Evolutionary conservation across 1,140 invertebrate species (phyloP).

Genomic region (Neodiprion virginianus): DNA sequence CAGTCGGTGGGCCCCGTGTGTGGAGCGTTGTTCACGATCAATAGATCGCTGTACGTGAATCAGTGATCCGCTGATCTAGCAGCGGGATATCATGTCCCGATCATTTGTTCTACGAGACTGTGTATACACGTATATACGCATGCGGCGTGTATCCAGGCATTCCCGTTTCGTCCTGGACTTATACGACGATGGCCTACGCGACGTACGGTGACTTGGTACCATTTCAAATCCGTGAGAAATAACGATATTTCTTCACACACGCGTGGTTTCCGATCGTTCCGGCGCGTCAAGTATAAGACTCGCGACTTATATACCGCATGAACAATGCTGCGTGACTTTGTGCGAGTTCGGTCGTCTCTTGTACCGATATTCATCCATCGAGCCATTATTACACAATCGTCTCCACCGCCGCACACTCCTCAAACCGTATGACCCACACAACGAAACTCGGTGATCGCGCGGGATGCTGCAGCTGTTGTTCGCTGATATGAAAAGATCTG

Average conservation of each 20-base stretch:
- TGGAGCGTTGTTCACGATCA: slow-evolving; percentile 17
- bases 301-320: too few relatives aligned
- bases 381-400: neutral
- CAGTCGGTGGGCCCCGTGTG: neutral
- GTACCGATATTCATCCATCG: too few relatives aligned
- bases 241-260: neutral
- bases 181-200: neutral
- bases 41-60: slow-evolving; percentile 15
- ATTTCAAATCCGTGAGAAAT: slow-evolving; percentile 15
- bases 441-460: too few relatives aligned
- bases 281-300: neutral
- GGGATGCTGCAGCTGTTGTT: neutral
- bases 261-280: neutral
- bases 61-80: slow-evolving; percentile 15
- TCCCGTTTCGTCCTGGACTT: slow-evolving; percentile 7
- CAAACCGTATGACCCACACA: too few relatives aligned
- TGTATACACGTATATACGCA: neutral
- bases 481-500: slow-evolving; percentile 13
- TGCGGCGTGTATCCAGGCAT: neutral
- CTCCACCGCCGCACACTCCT: neutral
- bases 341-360: too few relatives aligned
- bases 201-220: slow-evolving; percentile 5
- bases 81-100: slow-evolving; percentile 17
- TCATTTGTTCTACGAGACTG: slow-evolving; percentile 13
- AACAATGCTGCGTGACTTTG: too few relatives aligned